Evolutionary conservation across 2,888 invertebrate genomes (phyloP).

Genomic region (Sturmia bella): DNA sequence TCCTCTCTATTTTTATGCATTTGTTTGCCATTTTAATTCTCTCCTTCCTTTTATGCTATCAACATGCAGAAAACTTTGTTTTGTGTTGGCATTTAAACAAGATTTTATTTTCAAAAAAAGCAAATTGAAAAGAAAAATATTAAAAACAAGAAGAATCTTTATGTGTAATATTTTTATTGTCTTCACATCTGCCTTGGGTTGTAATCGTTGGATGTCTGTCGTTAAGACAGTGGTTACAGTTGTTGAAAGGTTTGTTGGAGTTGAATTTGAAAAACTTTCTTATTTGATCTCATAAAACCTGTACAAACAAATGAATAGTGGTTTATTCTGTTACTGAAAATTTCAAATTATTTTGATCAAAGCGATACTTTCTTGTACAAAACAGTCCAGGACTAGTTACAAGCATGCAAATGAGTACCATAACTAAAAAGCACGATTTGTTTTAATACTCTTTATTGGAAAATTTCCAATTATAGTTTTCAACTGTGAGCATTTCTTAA

Average conservation of each 20-base stretch:
- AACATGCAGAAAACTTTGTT: constrained; percentile 29
- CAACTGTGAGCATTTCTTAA: background rate
- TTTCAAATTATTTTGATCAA: background rate
- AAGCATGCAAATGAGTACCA: background rate
- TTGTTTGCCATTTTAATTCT: background rate
- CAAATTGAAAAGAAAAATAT: background rate
- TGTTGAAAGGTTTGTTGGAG: background rate
- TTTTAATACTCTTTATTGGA: no score
- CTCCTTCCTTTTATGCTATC: constrained; percentile 12
- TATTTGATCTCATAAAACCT: no score
- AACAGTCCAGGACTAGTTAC: no score
- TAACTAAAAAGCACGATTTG: no score
- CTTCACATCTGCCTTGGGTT: constrained; percentile 32
- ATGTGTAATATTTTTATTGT: constrained; percentile 2
- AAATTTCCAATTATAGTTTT: no score
- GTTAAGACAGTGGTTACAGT: background rate
- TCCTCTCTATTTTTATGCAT: constrained; percentile 18
- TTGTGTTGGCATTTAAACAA: constrained; percentile 41
- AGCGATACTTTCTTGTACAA: no score
- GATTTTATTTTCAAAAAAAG: constrained; percentile 13
- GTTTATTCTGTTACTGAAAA: background rate
- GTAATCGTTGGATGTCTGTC: constrained; percentile 3
- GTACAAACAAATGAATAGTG: no score
- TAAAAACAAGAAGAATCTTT: constrained; percentile 17
- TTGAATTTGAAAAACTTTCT: no score